These are phyloP conservation scores for Nemotelus nigrinus DNA, from an alignment of 2,888 invertebrate genomes.

Conservation along the genomic window DNA sequence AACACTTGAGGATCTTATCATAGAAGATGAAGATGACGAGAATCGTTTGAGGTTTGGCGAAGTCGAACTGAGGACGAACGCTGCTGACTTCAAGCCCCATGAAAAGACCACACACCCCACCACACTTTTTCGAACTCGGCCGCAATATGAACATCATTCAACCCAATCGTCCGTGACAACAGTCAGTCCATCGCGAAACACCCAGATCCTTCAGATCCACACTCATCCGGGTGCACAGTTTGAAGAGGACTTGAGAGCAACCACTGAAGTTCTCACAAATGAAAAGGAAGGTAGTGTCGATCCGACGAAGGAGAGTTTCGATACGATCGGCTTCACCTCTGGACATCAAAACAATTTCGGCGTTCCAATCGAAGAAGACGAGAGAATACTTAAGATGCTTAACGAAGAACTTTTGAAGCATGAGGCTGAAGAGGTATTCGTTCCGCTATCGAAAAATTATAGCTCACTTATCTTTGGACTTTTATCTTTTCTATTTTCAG, in stretches of 20 bases:
- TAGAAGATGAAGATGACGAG: constrained; percentile 8
- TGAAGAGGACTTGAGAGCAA: constrained; percentile 43
- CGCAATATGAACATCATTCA: constrained; percentile 8
- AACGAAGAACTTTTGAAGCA: constrained; percentile 57
- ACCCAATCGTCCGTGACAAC: constrained; percentile 23
- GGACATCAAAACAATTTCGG: constrained; percentile 73
- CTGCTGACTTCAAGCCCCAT: not conserved
- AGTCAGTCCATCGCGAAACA: constrained; percentile 44
- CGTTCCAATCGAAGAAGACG: constrained; percentile 71
- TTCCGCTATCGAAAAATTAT: not conserved
- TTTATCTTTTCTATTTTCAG: constrained; percentile 38
- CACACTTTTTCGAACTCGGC: constrained; percentile 10
- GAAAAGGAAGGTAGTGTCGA: constrained; percentile 13
- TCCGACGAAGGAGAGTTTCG: constrained; percentile 51
- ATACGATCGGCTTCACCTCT: constrained; percentile 66
- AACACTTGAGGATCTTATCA: constrained; percentile 7
- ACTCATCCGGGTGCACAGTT: constrained; percentile 30
- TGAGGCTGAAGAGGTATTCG: constrained; percentile 50
- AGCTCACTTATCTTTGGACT: not conserved
- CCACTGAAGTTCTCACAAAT: constrained; percentile 38
- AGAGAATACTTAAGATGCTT: constrained; percentile 62
- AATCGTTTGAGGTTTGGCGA: constrained; percentile 12
- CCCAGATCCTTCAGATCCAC: constrained; percentile 49
- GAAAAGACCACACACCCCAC: constrained; percentile 13
- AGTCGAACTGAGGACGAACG: not conserved